Percentiles rank a stretch among this genome's conserved stretches.
Evolutionary conservation across 2,888 invertebrate species (phyloP).

Genomic region (Globia sparganii): DNA sequence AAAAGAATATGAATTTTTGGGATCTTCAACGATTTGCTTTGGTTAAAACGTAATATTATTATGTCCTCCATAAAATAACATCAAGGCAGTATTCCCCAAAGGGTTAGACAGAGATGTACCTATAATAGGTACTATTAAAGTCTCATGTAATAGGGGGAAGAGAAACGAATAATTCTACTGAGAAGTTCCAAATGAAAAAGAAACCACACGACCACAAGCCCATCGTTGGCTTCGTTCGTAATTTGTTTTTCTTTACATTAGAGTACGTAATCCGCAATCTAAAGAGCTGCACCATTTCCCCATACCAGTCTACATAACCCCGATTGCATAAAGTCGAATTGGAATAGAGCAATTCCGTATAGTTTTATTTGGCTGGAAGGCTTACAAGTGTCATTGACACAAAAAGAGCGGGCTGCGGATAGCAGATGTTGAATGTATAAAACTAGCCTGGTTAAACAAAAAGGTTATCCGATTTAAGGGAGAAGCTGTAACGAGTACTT

Average conservation of each 20-base stretch:
- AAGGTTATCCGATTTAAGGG: conserved; percentile 58
- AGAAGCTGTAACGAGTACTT: conserved; percentile 22
- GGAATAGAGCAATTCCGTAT: conserved; percentile 40
- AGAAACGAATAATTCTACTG: too few species aligned
- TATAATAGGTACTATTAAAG: background rate
- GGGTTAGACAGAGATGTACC: background rate
- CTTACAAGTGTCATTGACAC: conserved; percentile 76
- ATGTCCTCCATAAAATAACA: too few species aligned
- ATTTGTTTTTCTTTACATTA: background rate
- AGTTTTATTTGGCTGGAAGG: conserved; percentile 67
- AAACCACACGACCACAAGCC: background rate
- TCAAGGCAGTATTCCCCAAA: too few species aligned
- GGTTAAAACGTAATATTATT: too few species aligned
- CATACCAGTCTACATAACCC: background rate
- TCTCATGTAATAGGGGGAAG: too few species aligned
- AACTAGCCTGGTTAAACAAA: conserved; percentile 71
- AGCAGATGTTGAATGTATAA: conserved; percentile 81
- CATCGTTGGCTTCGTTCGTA: background rate
- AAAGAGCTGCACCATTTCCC: background rate
- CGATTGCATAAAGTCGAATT: conserved; percentile 25
- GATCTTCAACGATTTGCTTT: background rate
- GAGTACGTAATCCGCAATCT: background rate
- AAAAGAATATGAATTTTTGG: background rate
- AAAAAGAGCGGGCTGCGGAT: conserved; percentile 77
- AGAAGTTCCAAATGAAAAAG: too few species aligned